Percentiles rank a stretch among this genome's conserved stretches.
phyloP scores from a whole-genome alignment of 2,113 vertebrate genomes.

The Strix aluco region DNA sequence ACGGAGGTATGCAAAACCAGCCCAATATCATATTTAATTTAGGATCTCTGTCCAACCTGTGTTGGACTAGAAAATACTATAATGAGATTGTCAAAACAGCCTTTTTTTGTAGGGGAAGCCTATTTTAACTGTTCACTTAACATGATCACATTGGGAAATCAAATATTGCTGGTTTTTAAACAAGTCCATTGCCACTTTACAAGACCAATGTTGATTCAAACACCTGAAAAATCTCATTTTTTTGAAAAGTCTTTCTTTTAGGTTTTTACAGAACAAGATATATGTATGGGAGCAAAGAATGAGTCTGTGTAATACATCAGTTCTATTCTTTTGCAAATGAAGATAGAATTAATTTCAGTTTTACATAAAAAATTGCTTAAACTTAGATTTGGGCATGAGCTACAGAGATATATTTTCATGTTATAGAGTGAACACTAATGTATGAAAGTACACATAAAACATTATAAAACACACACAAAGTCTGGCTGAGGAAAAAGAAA shows the following conservation, averaged over 20 bases:
- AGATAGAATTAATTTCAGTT: background rate
- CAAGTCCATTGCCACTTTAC: background rate
- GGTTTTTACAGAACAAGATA: background rate
- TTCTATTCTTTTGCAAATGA: background rate
- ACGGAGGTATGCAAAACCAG: background rate
- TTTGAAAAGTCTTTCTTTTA: background rate
- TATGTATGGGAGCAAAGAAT: background rate
- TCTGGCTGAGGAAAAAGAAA: background rate
- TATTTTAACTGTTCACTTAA: background rate
- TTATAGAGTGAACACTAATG: background rate
- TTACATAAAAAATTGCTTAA: background rate
- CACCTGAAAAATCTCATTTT: background rate
- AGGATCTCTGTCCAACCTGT: background rate
- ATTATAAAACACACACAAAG: background rate
- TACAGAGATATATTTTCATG: background rate
- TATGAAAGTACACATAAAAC: background rate
- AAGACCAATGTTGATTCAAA: background rate
- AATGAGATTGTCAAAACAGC: background rate
- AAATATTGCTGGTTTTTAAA: background rate
- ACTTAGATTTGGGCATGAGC: background rate
- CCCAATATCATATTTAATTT: background rate
- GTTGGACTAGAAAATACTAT: background rate
- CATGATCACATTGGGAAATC: background rate
- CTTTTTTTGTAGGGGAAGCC: background rate
- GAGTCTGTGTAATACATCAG: background rate